Evolutionary conservation across 2,797 vertebrate species (phyloP), one percentile per base, ranked within the genome.

Genomic region (Peromyscus nudipes): DNA sequence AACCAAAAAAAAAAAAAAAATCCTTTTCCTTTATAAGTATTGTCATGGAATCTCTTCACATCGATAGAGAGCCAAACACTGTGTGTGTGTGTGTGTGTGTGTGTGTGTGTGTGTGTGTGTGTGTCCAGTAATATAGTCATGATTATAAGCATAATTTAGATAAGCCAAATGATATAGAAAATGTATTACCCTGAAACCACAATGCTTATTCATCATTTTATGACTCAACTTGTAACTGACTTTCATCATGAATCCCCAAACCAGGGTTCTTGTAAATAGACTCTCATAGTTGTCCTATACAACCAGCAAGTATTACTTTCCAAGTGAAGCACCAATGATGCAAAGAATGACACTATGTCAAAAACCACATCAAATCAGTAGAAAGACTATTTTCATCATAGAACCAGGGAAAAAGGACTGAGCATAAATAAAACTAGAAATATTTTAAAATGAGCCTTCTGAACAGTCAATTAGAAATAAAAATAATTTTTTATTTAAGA

Each of bases 401-500:
- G 77, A 64, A n/a, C 1, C 43, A 25, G 64, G 19, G n/a, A 84
- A 82, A 84, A 89, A 60, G 91, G 14, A 88, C n/a, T 11, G 31
- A 37, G 6, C 19, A 96, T 43, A 94, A 94, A 96, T 75, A 92
- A 93, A 95, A 94, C 27, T 91, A 14, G 55, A 96, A 79, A 4
- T 77, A 92, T 69, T 94, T 83, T 96, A 95, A 95, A 57, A 83
- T 23, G 92, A 14, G 77, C 57, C 86, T 95, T 94, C 55, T 57
- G 92, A 95, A 86, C 62, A 95, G 80, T 14, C 9, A 93, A 76
- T 65, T 43, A 91, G 67, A 96, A 91, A 77, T 82, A 95, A 96
- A 95, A 88, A 73, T 65, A 64, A 82, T 49, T 82, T 92, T 80
- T 64, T 31, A 43, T 75, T 92, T 89, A 94, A 95, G 43, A 89